Evolutionary conservation across 1,140 invertebrate species (phyloP).

Genomic region (Elysia chlorotica): DNA sequence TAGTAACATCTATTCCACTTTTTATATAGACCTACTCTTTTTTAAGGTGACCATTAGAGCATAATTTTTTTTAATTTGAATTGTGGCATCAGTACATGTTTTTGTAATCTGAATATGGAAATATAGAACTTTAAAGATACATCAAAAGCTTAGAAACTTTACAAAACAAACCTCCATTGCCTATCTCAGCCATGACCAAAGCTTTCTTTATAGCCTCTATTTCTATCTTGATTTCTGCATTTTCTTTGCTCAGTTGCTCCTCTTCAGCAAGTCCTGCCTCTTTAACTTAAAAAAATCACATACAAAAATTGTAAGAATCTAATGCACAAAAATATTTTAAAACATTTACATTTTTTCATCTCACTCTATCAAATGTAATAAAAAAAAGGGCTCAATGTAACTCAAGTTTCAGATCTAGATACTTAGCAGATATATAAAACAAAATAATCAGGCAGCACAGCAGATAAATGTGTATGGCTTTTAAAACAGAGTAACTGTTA

Average conservation of each 20-base stretch:
- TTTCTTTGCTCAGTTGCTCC: conserved; percentile 57
- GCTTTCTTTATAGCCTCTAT: conserved; percentile 60
- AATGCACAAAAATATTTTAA: background rate
- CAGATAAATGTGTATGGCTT: background rate
- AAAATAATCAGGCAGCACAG: background rate
- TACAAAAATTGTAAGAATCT: background rate
- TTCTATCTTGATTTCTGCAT: conserved; percentile 60
- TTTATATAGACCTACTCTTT: no score
- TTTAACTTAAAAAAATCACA: conserved; percentile 23
- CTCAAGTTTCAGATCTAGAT: background rate
- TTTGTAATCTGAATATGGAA: no score
- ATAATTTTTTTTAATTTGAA: no score
- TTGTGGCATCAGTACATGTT: no score
- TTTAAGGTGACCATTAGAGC: no score
- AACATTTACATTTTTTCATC: background rate
- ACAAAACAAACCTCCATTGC: conserved; percentile 70
- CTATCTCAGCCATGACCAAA: conserved; percentile 66
- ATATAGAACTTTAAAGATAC: no score
- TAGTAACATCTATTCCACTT: no score
- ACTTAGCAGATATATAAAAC: background rate
- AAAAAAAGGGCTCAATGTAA: background rate
- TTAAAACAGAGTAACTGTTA: background rate
- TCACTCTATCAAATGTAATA: no score
- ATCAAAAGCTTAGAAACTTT: no score
- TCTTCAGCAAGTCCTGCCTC: conserved; percentile 44